Percentiles rank a stretch among this genome's conserved stretches.
phyloP scores from a whole-genome alignment of 2,888 invertebrate genomes.

The Brenthis ino region DNA sequence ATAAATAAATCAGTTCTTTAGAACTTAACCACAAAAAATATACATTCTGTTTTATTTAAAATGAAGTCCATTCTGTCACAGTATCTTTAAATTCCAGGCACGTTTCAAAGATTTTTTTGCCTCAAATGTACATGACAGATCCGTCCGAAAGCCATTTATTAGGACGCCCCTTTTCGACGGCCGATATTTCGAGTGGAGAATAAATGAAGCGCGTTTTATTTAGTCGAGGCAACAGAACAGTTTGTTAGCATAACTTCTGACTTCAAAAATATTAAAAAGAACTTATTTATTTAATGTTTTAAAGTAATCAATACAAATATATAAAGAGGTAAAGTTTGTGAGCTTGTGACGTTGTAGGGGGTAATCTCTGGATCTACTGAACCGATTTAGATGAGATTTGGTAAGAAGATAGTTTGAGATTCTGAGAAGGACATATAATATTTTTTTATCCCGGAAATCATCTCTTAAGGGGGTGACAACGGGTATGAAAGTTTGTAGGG shows the following conservation, averaged over 20 bases:
- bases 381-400: too few relatives aligned
- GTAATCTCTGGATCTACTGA: too few relatives aligned
- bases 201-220: constrained; percentile 16
- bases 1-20: too few relatives aligned
- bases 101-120: constrained; percentile 14
- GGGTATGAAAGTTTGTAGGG: too few relatives aligned
- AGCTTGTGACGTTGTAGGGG: too few relatives aligned
- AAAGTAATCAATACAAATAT: too few relatives aligned
- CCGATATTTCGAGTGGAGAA: constrained; percentile 20
- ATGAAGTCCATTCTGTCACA: constrained; percentile 4
- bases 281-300: too few relatives aligned
- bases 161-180: constrained; percentile 12
- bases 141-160: constrained; percentile 16
- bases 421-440: too few relatives aligned
- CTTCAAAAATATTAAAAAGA: not conserved
- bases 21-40: not conserved
- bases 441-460: too few relatives aligned
- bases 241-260: constrained; percentile 13
- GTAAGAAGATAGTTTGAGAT: too few relatives aligned
- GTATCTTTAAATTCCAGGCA: constrained; percentile 6
- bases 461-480: too few relatives aligned
- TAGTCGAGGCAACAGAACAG: constrained; percentile 6
- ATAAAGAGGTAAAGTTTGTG: too few relatives aligned
- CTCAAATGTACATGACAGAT: constrained; percentile 19
- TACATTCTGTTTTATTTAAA: constrained; percentile 5